Percentiles rank a stretch among this genome's conserved stretches.
Evolutionary conservation across 1,140 invertebrate species (phyloP).

Genomic region (Gryllus bimaculatus): DNA sequence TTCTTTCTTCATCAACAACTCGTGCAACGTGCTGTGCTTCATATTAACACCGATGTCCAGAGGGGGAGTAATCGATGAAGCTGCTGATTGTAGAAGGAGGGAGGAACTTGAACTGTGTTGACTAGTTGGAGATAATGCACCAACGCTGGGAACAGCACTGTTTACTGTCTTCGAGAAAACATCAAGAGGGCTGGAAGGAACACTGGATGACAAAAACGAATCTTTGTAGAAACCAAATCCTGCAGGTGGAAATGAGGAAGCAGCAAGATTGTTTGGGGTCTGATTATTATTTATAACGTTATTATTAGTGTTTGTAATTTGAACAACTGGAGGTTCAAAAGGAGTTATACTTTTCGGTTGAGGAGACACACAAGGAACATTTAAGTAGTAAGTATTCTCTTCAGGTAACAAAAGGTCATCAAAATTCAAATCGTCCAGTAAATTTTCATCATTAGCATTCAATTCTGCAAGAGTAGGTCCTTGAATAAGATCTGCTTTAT

Average conservation of each 20-base stretch:
- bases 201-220: constrained; percentile 25
- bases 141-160: neutral
- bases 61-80: constrained; percentile 34
- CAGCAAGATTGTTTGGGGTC: constrained; percentile 4
- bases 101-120: constrained; percentile 46
- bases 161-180: constrained; percentile 23
- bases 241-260: constrained; percentile 31
- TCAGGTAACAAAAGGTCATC: constrained; percentile 70
- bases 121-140: constrained; percentile 45
- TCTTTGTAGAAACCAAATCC: constrained; percentile 31
- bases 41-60: constrained; percentile 26
- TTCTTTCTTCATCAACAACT: constrained; percentile 52
- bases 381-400: constrained; percentile 41
- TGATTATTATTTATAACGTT: constrained; percentile 21
- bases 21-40: constrained; percentile 45
- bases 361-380: constrained; percentile 17
- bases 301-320: constrained; percentile 21
- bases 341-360: constrained; percentile 11
- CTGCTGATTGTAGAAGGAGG: constrained; percentile 27
- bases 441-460: constrained; percentile 73
- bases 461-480: constrained; percentile 79
- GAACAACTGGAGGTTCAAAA: constrained; percentile 17
- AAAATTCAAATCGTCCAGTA: constrained; percentile 73
- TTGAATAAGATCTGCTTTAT: constrained; percentile 71
- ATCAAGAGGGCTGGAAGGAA: constrained; percentile 35